Conservation (phyloP, 2,113 vertebrate genomes). For the Etheostoma cragini region DNA sequence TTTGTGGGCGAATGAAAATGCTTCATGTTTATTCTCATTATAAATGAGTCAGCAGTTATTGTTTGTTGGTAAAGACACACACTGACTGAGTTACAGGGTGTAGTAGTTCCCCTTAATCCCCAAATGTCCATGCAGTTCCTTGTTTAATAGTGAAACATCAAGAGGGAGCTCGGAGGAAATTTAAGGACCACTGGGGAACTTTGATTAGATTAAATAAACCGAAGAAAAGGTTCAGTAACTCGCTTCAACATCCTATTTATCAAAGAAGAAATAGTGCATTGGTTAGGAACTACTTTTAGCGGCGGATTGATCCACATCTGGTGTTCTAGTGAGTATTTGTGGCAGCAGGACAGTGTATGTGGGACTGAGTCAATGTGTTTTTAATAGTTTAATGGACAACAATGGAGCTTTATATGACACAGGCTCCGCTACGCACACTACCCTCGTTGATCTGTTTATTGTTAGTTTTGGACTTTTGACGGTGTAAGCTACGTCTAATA, state of each 20-base stretch:
- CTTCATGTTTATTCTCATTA: background rate
- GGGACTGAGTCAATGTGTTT: background rate
- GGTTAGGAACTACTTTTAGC: background rate
- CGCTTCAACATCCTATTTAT: background rate
- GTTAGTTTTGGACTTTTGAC: background rate
- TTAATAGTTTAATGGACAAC: background rate
- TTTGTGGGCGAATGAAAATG: background rate
- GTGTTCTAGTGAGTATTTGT: background rate
- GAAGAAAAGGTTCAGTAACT: background rate
- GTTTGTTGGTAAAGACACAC: background rate
- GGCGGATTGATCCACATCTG: background rate
- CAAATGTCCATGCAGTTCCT: background rate
- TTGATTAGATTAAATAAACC: background rate
- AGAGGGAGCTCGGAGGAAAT: background rate
- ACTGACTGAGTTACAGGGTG: background rate
- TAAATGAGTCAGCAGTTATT: background rate
- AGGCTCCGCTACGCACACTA: no score
- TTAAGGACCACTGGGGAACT: background rate
- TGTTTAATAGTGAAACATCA: slow-evolving; percentile 10
- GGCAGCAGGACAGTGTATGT: background rate
- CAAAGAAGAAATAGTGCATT: background rate
- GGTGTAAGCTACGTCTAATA: background rate
- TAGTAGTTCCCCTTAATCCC: background rate
- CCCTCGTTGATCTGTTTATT: background rate
- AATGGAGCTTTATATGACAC: background rate